Percentiles rank a stretch among this genome's conserved stretches.
These are phyloP conservation scores for Drosophila prostipennis DNA, from an alignment of 2,888 invertebrate species.

Conservation along the genomic window DNA sequence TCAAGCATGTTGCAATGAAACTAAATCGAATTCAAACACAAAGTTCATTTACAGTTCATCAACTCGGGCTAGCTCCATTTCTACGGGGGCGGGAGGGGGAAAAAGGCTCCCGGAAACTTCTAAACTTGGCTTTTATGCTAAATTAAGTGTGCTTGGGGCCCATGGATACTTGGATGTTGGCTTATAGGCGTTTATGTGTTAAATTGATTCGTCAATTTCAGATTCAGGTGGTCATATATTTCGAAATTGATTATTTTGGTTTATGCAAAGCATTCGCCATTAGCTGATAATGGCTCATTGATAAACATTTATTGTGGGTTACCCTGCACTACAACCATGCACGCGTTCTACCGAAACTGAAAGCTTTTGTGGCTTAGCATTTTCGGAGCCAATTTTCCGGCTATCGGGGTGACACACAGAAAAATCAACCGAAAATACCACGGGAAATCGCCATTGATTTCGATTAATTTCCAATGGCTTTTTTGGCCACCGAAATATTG, in stretches of 20 bases:
- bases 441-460: slow-evolving; percentile 41
- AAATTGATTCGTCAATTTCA: slow-evolving; percentile 36
- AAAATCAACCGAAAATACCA: slow-evolving; percentile 37
- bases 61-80: slow-evolving; percentile 47
- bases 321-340: not conserved
- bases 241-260: slow-evolving; percentile 11
- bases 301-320: slow-evolving; percentile 20
- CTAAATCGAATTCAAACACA: slow-evolving; percentile 78
- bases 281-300: slow-evolving; percentile 34
- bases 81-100: slow-evolving; percentile 7
- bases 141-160: slow-evolving; percentile 66
- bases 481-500: slow-evolving; percentile 20
- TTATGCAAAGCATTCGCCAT: slow-evolving; percentile 15
- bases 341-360: slow-evolving; percentile 18
- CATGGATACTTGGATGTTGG: slow-evolving; percentile 2
- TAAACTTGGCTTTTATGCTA: slow-evolving; percentile 70
- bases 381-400: slow-evolving; percentile 30
- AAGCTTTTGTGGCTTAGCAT: slow-evolving; percentile 41
- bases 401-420: slow-evolving; percentile 29
- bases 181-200: slow-evolving; percentile 18
- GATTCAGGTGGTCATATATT: slow-evolving; percentile 9
- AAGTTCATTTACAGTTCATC: slow-evolving; percentile 80
- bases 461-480: slow-evolving; percentile 48
- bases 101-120: slow-evolving; percentile 56
- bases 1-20: slow-evolving; percentile 62